These are phyloP conservation scores for Pseudochaenichthys georgianus DNA, from an alignment of 2,797 vertebrate species.

Conservation along the genomic window DNA sequence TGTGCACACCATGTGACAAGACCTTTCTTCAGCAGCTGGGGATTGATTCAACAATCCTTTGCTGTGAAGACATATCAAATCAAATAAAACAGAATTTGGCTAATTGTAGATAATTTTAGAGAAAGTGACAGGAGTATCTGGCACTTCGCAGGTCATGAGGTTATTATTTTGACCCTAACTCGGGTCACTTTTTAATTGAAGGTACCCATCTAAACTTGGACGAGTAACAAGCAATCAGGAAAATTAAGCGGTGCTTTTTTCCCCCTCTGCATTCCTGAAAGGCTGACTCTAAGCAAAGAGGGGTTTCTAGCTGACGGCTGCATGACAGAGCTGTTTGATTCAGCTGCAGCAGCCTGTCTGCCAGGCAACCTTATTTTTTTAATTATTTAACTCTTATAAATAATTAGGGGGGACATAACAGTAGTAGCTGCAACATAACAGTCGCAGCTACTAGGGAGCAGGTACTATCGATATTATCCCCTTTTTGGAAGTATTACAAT, in stretches of 20 bases:
- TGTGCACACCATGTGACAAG: too few species aligned
- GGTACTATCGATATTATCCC: slow-evolving; percentile 45
- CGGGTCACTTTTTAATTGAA: slow-evolving; percentile 15
- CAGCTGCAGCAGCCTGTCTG: slow-evolving; percentile 63
- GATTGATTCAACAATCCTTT: too few species aligned
- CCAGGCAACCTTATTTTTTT: slow-evolving; percentile 52
- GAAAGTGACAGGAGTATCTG: too few species aligned
- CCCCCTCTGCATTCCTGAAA: slow-evolving; percentile 49
- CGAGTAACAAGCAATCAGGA: slow-evolving; percentile 58
- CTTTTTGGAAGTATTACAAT: slow-evolving; percentile 13
- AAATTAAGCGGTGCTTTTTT: slow-evolving; percentile 45
- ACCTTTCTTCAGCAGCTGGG: too few species aligned
- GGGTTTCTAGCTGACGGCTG: slow-evolving; percentile 66
- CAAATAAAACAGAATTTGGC: too few species aligned
- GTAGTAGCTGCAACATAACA: slow-evolving; percentile 5
- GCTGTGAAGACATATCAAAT: too few species aligned
- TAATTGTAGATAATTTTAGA: too few species aligned
- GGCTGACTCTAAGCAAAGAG: slow-evolving; percentile 61
- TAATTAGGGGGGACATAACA: background rate
- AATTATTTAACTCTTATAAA: slow-evolving; percentile 68
- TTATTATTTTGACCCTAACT: background rate
- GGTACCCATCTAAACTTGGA: slow-evolving; percentile 11
- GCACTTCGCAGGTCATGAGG: background rate
- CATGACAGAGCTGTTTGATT: slow-evolving; percentile 59
- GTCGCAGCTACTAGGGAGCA: slow-evolving; percentile 48